These are phyloP conservation scores for Empis livida DNA, from an alignment of 2,888 invertebrate genomes.

Conservation along the genomic window DNA sequence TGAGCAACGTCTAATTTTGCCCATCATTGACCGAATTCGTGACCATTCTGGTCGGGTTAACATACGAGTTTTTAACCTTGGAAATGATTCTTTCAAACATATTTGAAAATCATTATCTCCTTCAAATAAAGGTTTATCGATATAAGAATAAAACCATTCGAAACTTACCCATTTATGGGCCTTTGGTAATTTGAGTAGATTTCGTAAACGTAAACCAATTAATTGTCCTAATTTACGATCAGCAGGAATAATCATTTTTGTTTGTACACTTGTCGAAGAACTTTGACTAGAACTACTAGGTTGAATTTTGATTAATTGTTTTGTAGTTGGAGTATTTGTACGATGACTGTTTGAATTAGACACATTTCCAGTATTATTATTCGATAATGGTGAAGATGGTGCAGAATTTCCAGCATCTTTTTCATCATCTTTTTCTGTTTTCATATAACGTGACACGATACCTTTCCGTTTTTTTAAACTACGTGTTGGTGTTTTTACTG, in stretches of 20 bases:
- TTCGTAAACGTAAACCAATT: constrained; percentile 77
- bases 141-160: constrained; percentile 99
- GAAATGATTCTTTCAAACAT: constrained; percentile 87
- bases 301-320: not conserved
- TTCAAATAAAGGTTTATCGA: constrained; percentile 87
- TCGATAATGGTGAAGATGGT: not conserved
- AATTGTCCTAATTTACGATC: constrained; percentile 80
- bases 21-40: constrained; percentile 89
- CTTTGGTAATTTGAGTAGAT: constrained; percentile 91
- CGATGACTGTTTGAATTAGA: not conserved
- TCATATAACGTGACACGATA: constrained; percentile 34
- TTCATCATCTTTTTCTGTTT: constrained; percentile 19
- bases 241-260: constrained; percentile 37
- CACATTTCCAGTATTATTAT: not conserved
- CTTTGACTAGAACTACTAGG: not conserved
- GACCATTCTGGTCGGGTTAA: constrained; percentile 90
- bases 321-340: constrained; percentile 4
- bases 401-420: constrained; percentile 7
- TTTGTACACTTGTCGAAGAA: not conserved
- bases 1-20: constrained; percentile 90
- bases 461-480: constrained; percentile 37
- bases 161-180: constrained; percentile 99
- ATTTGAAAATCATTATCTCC: constrained; percentile 95
- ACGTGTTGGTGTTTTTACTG: constrained; percentile 40
- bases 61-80: constrained; percentile 72